These are phyloP conservation scores for Hirtodrosophila duncani DNA, from an alignment of 2,888 invertebrate genomes.

Conservation along the genomic window DNA sequence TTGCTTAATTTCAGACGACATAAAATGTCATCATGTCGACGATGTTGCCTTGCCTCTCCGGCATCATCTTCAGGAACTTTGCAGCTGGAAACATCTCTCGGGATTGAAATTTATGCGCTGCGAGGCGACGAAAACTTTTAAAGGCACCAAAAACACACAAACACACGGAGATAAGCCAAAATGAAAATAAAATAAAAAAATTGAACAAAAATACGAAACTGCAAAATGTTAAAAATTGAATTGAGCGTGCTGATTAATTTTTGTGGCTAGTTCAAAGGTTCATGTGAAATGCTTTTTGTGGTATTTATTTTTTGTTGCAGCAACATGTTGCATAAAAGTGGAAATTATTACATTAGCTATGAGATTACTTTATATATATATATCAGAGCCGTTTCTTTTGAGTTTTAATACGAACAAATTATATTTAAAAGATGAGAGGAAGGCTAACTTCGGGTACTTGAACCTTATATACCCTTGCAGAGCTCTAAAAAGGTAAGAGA, in stretches of 20 bases:
- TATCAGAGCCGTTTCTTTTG: too few relatives aligned
- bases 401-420: too few relatives aligned
- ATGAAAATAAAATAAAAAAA: too few relatives aligned
- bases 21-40: slow-evolving; percentile 40
- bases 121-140: slow-evolving; percentile 62
- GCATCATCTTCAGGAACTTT: too few relatives aligned
- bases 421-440: too few relatives aligned
- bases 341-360: too few relatives aligned
- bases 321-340: slow-evolving; percentile 3
- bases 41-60: too few relatives aligned
- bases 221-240: slow-evolving; percentile 10
- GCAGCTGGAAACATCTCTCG: slow-evolving; percentile 46
- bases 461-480: too few relatives aligned
- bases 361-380: too few relatives aligned
- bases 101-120: slow-evolving; percentile 66
- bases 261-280: slow-evolving; percentile 16
- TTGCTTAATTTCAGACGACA: slow-evolving; percentile 68
- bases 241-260: slow-evolving; percentile 39
- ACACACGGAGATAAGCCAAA: neutral
- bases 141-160: slow-evolving; percentile 26
- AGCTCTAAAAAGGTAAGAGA: too few relatives aligned
- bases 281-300: slow-evolving; percentile 1
- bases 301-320: slow-evolving; percentile 2
- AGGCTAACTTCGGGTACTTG: too few relatives aligned
- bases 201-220: slow-evolving; percentile 6